phyloP scores from a whole-genome alignment of 2,113 vertebrate genomes.

The Ptilonorhynchus violaceus region DNA sequence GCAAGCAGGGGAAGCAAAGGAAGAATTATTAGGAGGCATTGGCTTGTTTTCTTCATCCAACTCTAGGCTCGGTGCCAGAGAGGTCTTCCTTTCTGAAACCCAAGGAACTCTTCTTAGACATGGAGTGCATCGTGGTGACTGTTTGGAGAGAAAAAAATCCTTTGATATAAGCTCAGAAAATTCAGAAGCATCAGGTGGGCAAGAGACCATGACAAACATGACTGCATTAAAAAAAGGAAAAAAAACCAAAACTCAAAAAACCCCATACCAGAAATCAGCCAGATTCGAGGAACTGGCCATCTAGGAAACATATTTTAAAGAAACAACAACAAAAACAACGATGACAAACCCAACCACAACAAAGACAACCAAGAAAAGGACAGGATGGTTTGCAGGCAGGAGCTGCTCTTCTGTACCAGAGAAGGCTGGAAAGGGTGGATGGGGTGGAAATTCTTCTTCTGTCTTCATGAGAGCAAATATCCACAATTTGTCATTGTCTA shows the following conservation, averaged over 20 bases:
- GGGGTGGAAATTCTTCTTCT: not conserved
- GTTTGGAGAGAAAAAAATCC: not conserved
- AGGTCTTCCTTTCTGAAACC: not conserved
- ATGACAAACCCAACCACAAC: fast-evolving
- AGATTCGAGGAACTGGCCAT: not conserved
- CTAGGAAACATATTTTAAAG: not conserved
- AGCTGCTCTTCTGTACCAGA: not conserved
- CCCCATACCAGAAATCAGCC: not conserved
- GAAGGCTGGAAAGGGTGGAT: not conserved
- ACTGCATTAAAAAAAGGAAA: not conserved
- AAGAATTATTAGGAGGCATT: not conserved
- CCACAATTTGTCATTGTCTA: not conserved
- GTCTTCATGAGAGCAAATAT: not conserved
- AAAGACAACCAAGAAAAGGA: not conserved
- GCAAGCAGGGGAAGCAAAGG: not conserved
- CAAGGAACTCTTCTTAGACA: not conserved
- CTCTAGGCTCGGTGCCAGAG: not conserved
- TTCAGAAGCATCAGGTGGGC: not conserved
- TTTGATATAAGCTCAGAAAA: not conserved
- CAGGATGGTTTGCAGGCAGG: not conserved
- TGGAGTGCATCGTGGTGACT: not conserved
- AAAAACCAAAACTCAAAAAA: not conserved
- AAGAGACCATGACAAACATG: not conserved
- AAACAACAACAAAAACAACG: not conserved
- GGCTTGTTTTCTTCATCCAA: not conserved